These are phyloP conservation scores for Ethmia dodecea DNA, from an alignment of 2,888 invertebrate genomes.

Conservation along the genomic window DNA sequence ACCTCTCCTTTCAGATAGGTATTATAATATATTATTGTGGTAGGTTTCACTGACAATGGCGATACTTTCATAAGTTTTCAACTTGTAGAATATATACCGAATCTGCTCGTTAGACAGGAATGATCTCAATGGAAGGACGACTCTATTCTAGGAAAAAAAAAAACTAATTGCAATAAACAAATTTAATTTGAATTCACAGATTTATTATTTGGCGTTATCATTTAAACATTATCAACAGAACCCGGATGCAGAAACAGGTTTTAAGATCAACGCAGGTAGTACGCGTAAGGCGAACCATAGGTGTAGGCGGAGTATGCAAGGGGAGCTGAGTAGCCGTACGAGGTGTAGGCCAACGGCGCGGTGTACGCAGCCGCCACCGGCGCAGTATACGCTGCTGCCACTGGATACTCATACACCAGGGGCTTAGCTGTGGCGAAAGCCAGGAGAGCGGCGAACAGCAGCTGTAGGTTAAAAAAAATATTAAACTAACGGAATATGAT, in stretches of 20 bases:
- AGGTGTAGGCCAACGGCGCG: slow-evolving; percentile 61
- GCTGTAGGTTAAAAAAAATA: slow-evolving; percentile 41
- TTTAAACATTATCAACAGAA: not conserved
- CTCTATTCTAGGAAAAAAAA: too few relatives aligned
- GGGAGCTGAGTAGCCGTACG: slow-evolving; percentile 38
- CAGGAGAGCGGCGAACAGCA: slow-evolving; percentile 74
- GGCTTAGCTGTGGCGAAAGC: slow-evolving; percentile 58
- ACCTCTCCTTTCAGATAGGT: too few relatives aligned
- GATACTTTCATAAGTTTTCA: too few relatives aligned
- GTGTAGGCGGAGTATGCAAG: slow-evolving; percentile 49
- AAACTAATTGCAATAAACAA: too few relatives aligned
- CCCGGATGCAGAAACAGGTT: not conserved
- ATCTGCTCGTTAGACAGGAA: too few relatives aligned
- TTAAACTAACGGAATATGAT: too few relatives aligned
- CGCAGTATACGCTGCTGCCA: slow-evolving; percentile 57
- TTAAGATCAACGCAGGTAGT: slow-evolving; percentile 47
- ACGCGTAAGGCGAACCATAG: slow-evolving; percentile 52
- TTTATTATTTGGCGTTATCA: slow-evolving; percentile 8
- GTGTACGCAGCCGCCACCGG: slow-evolving; percentile 69
- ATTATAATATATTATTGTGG: too few relatives aligned
- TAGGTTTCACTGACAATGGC: too few relatives aligned
- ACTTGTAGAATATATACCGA: too few relatives aligned
- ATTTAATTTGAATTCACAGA: not conserved
- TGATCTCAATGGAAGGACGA: too few relatives aligned
- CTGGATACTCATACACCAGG: slow-evolving; percentile 50